These are phyloP conservation scores for Myzus persicae DNA, from an alignment of 1,140 invertebrate genomes.

Conservation along the genomic window DNA sequence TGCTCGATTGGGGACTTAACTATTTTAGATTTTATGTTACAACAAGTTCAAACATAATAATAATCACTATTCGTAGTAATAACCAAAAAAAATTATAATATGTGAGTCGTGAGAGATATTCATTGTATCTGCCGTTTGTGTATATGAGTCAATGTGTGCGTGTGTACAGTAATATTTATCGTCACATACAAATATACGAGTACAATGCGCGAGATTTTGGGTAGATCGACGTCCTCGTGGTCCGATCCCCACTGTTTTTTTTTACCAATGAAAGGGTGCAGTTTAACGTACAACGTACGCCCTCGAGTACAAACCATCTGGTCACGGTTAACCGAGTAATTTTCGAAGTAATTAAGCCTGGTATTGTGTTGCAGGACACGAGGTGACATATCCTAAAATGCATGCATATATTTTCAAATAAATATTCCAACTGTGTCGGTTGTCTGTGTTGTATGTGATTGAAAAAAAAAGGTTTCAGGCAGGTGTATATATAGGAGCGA, in stretches of 20 bases:
- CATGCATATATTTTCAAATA: not conserved
- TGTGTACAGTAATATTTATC: not conserved
- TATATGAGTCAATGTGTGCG: too few species aligned
- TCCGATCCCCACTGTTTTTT: not conserved
- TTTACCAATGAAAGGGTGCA: slow-evolving; percentile 45
- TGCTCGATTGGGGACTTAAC: not conserved
- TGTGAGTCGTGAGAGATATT: not conserved
- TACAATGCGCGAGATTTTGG: slow-evolving; percentile 18
- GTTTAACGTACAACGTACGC: slow-evolving; percentile 18
- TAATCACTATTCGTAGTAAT: not conserved
- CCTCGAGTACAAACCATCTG: slow-evolving; percentile 53
- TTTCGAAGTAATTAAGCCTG: slow-evolving; percentile 46
- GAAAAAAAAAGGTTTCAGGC: slow-evolving; percentile 2
- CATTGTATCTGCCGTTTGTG: not conserved
- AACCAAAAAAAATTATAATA: not conserved
- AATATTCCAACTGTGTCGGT: slow-evolving; percentile 10
- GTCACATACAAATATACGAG: not conserved
- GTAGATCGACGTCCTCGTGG: not conserved
- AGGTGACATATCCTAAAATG: slow-evolving; percentile 51
- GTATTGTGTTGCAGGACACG: slow-evolving; percentile 45
- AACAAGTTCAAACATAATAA: not conserved
- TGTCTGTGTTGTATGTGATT: not conserved
- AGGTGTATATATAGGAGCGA: slow-evolving; percentile 47
- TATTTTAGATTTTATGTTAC: not conserved
- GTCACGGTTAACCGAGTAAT: slow-evolving; percentile 51